Conservation (phyloP, 1,140 invertebrate species). For the Latrodectus geometricus region DNA sequence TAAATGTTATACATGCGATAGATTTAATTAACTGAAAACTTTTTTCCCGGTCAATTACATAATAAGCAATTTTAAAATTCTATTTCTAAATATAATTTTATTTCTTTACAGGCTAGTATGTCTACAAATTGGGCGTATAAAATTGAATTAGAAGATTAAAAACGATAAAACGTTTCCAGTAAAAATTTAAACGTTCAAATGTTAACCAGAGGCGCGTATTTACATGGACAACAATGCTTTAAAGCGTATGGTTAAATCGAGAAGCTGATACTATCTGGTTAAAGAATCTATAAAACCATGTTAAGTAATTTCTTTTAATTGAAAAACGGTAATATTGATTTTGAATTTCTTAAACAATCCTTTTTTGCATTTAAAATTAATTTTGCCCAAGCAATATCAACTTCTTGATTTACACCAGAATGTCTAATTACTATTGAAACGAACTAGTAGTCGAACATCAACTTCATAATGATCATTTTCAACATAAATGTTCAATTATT, state of each 20-base stretch:
- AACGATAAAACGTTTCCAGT: not conserved
- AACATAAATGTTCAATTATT: too few species aligned
- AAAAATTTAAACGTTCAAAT: conserved; percentile 1
- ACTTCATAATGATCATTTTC: too few species aligned
- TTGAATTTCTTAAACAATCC: not conserved
- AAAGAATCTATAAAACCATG: not conserved
- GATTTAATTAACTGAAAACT: too few species aligned
- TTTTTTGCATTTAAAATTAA: not conserved
- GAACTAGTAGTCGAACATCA: too few species aligned
- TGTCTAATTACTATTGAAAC: too few species aligned
- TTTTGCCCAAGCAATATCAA: not conserved
- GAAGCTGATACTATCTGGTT: too few species aligned
- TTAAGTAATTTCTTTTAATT: not conserved
- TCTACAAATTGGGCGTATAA: not conserved
- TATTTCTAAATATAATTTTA: too few species aligned
- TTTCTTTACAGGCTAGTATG: too few species aligned
- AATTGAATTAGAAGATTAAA: not conserved
- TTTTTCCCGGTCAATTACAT: too few species aligned
- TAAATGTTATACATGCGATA: too few species aligned
- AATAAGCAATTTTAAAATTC: too few species aligned
- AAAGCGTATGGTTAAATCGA: too few species aligned
- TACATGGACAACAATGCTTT: not conserved
- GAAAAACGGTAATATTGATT: not conserved
- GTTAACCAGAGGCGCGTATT: not conserved
- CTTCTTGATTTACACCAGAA: not conserved